phyloP scores from a whole-genome alignment of 2,113 vertebrate genomes.

The Acanthochromis polyacanthus region DNA sequence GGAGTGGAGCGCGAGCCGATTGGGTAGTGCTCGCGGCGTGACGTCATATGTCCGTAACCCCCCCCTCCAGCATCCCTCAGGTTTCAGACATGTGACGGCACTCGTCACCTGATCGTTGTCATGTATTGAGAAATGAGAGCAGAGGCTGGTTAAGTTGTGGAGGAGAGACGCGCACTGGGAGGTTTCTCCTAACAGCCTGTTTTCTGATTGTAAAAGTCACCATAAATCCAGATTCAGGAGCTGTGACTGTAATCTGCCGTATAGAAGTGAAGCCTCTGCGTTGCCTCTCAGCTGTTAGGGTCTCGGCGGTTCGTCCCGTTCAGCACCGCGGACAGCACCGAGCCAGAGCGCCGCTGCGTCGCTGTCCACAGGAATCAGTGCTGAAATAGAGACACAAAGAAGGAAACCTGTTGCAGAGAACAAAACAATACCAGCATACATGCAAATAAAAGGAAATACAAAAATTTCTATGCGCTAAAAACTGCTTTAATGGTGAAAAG shows the following conservation, averaged over 20 bases:
- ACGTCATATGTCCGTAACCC: constrained; percentile 51
- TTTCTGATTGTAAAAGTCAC: not conserved
- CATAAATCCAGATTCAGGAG: not conserved
- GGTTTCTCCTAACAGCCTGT: no score
- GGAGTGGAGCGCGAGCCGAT: constrained; percentile 41
- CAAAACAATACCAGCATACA: not conserved
- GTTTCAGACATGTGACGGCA: constrained; percentile 36
- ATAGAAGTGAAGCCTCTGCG: not conserved
- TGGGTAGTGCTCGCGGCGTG: constrained; percentile 44
- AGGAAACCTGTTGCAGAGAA: constrained; percentile 12
- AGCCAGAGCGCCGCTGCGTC: constrained; percentile 1
- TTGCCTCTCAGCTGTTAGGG: not conserved
- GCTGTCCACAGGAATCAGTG: constrained; percentile 48
- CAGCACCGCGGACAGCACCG: constrained; percentile 83
- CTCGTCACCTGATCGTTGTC: constrained; percentile 37
- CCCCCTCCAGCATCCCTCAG: not conserved
- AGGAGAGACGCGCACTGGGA: not conserved
- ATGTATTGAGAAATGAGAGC: constrained; percentile 6
- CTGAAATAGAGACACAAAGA: constrained; percentile 49
- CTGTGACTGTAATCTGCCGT: not conserved
- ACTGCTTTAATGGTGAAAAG: no score
- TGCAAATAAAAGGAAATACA: not conserved
- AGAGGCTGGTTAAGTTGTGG: not conserved
- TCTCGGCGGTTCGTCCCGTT: constrained; percentile 34
- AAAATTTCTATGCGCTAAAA: no score